Base-by-base conservation (phyloP, 2,888 invertebrate species). In the Silvanus unidentatus region DNA sequence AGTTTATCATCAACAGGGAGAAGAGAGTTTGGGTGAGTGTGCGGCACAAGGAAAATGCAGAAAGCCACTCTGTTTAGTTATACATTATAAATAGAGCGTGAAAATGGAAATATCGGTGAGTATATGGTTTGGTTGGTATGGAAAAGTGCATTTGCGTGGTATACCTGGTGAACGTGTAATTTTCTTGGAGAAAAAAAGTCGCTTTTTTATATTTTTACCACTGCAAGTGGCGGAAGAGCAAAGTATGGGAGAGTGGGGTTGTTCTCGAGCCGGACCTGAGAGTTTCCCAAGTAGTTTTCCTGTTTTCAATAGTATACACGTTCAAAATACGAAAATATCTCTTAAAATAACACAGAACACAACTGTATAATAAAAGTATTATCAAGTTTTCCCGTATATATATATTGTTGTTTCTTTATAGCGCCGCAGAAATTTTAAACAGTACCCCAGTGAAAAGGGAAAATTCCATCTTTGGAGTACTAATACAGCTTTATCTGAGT, bases 1-100 rank as follows among this genome's bases (percentile, higher is more conserved):
- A n/a, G n/a, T 14, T 37, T 37, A 37, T 15, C 15, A 37, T 15
- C 37, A 16, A 4, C 5, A 15, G 37, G 15, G 15, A 15, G 13
- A 5, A 32, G 11, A 9, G 32, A n/a, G 32, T 3, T 3, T 32
- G 13, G 32, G 10, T 3, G 32, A 11, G 3, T 32, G 12, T 32
- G 3, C 5, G 5, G 16, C 37, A 15, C 13, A 9, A 15, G 15
- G 37, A 37, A 13, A 37, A 37, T 40, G 37, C 22, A 43, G 14
- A 14, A 43, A 39, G n/a, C 39, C 39, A 38, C 30, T 43, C 39
- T 43, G 32, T 30, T 43, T 43, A 43, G 39, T 43, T 37, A 43
- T 39, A 29, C 28, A 30, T 16, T 43, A 32, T 39, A 30, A 43
- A 39, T 39, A 39, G 29, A 37, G 30, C 39, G 39, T 32, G 43